A percentile compares a stretch with the other conserved stretches of the same genome.
Evolutionary conservation across 2,113 vertebrate species (phyloP).

Genomic region (Thunnus maccoyii): DNA sequence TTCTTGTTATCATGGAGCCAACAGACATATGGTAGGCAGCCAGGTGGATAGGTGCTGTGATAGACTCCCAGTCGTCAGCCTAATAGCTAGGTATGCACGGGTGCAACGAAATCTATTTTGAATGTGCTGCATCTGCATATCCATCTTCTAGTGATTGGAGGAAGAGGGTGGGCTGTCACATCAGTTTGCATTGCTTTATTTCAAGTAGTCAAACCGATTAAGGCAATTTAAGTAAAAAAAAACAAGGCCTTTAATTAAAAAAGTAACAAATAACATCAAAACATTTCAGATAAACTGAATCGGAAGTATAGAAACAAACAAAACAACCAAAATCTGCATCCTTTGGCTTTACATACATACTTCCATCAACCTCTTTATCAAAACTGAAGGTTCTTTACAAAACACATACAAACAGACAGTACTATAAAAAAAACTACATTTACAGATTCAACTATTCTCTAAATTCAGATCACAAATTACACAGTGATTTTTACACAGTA

Average conservation of each 20-base stretch:
- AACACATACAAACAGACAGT: not conserved
- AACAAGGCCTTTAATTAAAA: slow-evolving; percentile 23
- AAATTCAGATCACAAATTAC: not conserved
- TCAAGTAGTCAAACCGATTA: not conserved
- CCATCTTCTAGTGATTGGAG: not conserved
- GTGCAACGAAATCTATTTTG: not conserved
- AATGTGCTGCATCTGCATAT: not conserved
- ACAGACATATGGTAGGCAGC: slow-evolving; percentile 60
- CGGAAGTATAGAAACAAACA: not conserved
- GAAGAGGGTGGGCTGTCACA: no score
- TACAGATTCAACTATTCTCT: not conserved
- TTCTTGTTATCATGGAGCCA: slow-evolving; percentile 69
- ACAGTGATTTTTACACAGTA: slow-evolving; percentile 8
- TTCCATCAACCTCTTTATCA: not conserved
- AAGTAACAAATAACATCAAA: not conserved
- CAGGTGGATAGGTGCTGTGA: slow-evolving; percentile 52
- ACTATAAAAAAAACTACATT: not conserved
- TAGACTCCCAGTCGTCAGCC: slow-evolving; percentile 43
- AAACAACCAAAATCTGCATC: not conserved
- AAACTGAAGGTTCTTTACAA: not conserved
- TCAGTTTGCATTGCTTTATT: no score
- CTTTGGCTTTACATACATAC: not conserved
- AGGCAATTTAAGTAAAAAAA: not conserved
- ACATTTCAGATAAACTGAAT: not conserved
- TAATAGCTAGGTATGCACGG: slow-evolving; percentile 18